These are phyloP conservation scores for Ganaspis sp. DNA, from an alignment of 1,140 invertebrate genomes.

Conservation along the genomic window DNA sequence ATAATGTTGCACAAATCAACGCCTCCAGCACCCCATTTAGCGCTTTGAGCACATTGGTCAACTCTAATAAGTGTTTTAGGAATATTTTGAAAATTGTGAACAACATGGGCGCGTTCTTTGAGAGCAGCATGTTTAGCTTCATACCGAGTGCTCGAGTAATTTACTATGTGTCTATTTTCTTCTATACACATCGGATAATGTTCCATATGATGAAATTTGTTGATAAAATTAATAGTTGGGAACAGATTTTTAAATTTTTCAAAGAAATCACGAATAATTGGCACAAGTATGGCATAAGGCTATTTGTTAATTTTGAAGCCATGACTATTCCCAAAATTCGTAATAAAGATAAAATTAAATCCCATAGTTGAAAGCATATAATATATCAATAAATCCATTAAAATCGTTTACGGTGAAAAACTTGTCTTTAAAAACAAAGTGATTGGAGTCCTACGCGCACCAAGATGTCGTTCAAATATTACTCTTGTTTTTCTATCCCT, in stretches of 20 bases:
- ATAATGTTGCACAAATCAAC: slow-evolving; percentile 1
- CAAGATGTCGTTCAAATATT: too few relatives aligned
- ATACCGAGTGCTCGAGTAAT: not conserved
- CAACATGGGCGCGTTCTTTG: slow-evolving; percentile 36
- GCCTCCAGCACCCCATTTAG: slow-evolving; percentile 35
- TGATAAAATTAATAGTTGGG: not conserved
- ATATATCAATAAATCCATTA: too few relatives aligned
- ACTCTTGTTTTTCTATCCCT: too few relatives aligned
- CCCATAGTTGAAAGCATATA: too few relatives aligned
- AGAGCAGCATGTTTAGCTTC: slow-evolving; percentile 26
- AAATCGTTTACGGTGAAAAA: too few relatives aligned
- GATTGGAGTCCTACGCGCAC: too few relatives aligned
- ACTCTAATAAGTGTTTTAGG: slow-evolving; percentile 41
- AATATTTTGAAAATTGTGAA: slow-evolving; percentile 42
- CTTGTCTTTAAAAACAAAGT: too few relatives aligned
- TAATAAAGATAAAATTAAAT: slow-evolving; percentile 38
- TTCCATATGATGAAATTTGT: not conserved
- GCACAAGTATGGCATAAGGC: not conserved
- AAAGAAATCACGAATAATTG: not conserved
- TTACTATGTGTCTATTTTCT: not conserved
- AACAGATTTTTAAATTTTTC: not conserved
- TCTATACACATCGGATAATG: not conserved
- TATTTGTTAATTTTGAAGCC: not conserved
- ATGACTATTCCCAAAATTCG: not conserved
- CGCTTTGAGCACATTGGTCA: slow-evolving; percentile 36